These are phyloP conservation scores for Meda fulgida DNA, from an alignment of 2,797 vertebrate genomes.

Conservation along the genomic window DNA sequence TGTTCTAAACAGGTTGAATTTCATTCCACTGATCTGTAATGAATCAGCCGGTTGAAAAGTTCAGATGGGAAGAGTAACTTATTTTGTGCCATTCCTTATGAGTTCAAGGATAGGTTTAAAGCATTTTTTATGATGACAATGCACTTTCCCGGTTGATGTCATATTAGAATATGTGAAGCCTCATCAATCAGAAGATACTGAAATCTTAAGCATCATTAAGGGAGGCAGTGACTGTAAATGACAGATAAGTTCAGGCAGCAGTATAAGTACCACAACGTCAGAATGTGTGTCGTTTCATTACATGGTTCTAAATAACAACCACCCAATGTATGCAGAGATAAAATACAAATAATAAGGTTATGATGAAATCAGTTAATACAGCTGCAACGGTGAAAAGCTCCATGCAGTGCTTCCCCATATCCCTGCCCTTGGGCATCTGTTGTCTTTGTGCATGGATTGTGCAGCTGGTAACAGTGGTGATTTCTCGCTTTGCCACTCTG, in stretches of 20 bases:
- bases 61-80: constrained; percentile 1
- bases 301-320: not conserved
- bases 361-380: constrained; percentile 17
- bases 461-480: constrained; percentile 46
- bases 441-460: constrained; percentile 52
- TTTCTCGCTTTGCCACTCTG: constrained; percentile 46
- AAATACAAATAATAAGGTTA: not conserved
- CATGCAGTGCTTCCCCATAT: constrained; percentile 1
- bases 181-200: constrained; percentile 5
- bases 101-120: constrained; percentile 3
- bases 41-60: constrained; percentile 10
- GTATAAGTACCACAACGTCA: not conserved
- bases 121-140: constrained; percentile 62
- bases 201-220: constrained; percentile 9
- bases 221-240: not conserved
- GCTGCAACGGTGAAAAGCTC: constrained; percentile 25
- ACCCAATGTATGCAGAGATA: not conserved
- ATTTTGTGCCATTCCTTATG: constrained; percentile 1
- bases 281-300: not conserved
- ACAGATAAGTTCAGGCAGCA: not conserved
- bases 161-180: not conserved
- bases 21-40: not conserved
- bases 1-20: not conserved
- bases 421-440: not conserved
- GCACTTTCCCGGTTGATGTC: constrained; percentile 16